Evolutionary conservation across 2,797 vertebrate species (phyloP).

Genomic region (Chiloscyllium punctatum): DNA sequence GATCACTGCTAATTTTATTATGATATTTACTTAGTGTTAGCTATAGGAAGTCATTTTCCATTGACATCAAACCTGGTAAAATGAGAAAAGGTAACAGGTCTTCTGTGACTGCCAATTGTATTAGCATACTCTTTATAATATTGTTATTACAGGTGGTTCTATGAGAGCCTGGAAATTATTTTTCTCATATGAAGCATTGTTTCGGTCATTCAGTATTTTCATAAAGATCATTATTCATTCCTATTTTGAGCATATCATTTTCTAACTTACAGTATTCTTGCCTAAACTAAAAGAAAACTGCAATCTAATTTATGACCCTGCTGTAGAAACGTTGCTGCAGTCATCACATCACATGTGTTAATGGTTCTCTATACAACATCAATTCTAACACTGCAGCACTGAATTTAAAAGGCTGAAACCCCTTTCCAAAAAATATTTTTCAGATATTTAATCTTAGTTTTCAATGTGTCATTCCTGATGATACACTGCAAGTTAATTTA

Average conservation of each 20-base stretch:
- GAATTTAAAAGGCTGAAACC: neutral
- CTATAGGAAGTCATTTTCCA: neutral
- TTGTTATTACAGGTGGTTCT: neutral
- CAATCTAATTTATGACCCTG: neutral
- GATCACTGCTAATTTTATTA: neutral
- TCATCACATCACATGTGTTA: neutral
- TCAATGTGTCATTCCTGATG: neutral
- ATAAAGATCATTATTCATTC: constrained; percentile 9
- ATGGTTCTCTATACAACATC: neutral
- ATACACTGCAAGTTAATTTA: neutral
- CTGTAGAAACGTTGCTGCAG: neutral
- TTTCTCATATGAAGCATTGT: neutral
- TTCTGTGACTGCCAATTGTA: neutral
- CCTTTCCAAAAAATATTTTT: neutral
- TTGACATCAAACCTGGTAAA: neutral
- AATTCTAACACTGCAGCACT: neutral
- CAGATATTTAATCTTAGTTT: neutral
- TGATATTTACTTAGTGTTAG: neutral
- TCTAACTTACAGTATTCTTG: neutral
- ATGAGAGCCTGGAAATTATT: neutral
- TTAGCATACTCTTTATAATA: neutral
- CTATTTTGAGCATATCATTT: neutral
- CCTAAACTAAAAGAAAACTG: constrained; percentile 5
- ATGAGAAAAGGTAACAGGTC: neutral
- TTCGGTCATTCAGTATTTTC: neutral